Evolutionary conservation across 2,113 vertebrate genomes (phyloP).

Genomic region (Aythya baeri): DNA sequence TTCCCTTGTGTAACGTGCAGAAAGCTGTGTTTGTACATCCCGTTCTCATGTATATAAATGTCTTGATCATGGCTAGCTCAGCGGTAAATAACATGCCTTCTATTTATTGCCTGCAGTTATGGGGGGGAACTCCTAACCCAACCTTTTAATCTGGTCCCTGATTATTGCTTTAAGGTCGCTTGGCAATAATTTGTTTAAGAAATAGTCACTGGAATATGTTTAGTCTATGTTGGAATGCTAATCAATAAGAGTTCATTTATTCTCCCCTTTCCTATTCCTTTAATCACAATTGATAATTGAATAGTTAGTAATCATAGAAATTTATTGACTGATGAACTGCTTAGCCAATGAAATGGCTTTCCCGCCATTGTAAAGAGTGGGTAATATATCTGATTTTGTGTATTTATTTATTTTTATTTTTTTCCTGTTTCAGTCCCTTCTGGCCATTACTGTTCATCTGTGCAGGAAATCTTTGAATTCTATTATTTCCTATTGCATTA

Average conservation of each 20-base stretch:
- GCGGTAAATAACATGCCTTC: background rate
- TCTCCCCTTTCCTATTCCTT: background rate
- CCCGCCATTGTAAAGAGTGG: background rate
- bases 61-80: background rate
- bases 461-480: background rate
- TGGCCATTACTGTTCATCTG: background rate
- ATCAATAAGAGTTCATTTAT: background rate
- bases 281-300: background rate
- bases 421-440: background rate
- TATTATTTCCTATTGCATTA: accelerated
- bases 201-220: background rate
- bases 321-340: background rate
- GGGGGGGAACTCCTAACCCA: background rate
- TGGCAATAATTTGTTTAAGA: background rate
- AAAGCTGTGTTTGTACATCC: background rate
- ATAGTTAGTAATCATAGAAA: background rate
- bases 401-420: background rate
- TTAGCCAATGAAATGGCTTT: background rate
- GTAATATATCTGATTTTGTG: background rate
- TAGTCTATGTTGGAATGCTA: background rate
- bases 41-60: background rate
- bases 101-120: background rate
- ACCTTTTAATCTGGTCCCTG: background rate
- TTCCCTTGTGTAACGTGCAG: background rate
- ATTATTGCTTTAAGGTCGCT: background rate